Evolutionary conservation across 2,888 invertebrate species (phyloP), one percentile per base, ranked within the genome.

Genomic region (Nesidiocoris tenuis): DNA sequence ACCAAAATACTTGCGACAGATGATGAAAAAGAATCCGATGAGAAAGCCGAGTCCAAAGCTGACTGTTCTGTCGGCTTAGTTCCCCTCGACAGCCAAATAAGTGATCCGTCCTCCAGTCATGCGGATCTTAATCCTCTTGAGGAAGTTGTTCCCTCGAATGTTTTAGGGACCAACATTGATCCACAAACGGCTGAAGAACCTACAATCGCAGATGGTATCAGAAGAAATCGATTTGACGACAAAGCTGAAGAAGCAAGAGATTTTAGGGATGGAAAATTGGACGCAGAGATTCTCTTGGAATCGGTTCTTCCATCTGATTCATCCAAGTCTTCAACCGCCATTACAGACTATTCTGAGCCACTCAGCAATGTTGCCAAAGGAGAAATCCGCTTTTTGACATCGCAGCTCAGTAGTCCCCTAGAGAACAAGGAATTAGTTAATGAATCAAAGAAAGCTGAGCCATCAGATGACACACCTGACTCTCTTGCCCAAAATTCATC

Each of bases 1-100:
- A 18, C 64, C 7, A 76, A 76, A 64, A 65, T 65, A 21, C 5
- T 57, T n/a, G 74, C 56, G 9, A 18, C 19, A 7, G 55, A 64
- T 3, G 39, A 17, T 16, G 55, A 67, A 61, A n/a, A 39, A 9
- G 61, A 61, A 17, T n/a, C 23, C 39, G 19, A 19, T 9, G 63
- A 63, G 9, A 39, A 3, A 39, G 39, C 39, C 12, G 39, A 39
- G 39, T 12, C 3, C 3, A 12, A 39, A 39, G 12, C 12, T 39
- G 39, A 39, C 3, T 3, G 39, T 12, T 39, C 39, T 12, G 39
- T 39, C 12, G 3, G 5, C 3, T 12, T 7, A 12, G 5, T 7
- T 7, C 39, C 12, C 3, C 5, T 12, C 3, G 39, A 39, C 39
- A 39, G 12, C 12, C 5, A 39, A 39, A n/a, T n/a, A n/a, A n/a